Conservation (phyloP, 2,113 vertebrate genomes). For the Clarias gariepinus region DNA sequence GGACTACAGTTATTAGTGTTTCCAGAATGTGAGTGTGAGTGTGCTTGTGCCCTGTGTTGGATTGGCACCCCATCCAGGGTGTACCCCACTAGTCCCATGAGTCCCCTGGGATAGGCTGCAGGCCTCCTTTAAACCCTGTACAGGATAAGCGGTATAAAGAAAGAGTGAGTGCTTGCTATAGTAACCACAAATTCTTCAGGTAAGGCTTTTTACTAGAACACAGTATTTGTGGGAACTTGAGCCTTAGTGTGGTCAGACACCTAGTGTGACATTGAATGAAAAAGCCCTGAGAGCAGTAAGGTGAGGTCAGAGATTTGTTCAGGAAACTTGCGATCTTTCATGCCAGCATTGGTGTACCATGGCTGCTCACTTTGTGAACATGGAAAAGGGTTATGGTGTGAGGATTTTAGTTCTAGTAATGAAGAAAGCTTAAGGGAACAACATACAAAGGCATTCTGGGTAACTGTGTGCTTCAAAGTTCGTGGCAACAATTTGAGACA, state of each 20-base stretch:
- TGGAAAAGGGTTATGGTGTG: background rate
- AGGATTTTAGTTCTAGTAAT: background rate
- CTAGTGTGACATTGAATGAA: too few relatives aligned
- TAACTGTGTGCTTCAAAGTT: background rate
- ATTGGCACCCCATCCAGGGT: too few relatives aligned
- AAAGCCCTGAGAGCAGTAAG: background rate
- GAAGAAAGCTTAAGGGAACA: background rate
- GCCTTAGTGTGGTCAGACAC: background rate
- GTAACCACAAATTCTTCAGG: background rate
- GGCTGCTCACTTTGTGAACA: background rate
- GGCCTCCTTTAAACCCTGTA: too few relatives aligned
- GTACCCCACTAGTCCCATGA: too few relatives aligned
- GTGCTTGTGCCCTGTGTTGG: too few relatives aligned
- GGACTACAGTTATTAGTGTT: too few relatives aligned
- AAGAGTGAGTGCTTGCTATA: background rate
- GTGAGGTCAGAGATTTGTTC: background rate
- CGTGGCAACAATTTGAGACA: background rate
- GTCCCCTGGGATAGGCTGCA: too few relatives aligned
- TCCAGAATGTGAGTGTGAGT: too few relatives aligned
- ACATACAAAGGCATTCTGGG: background rate
- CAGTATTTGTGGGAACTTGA: background rate
- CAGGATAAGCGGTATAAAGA: too few relatives aligned
- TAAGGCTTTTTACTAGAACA: background rate
- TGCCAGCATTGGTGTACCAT: background rate
- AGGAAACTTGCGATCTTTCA: background rate